A percentile compares a stretch with the other conserved stretches of the same genome.
These are phyloP conservation scores for Polydrusus cervinus DNA, from an alignment of 2,888 invertebrate genomes.

Conservation along the genomic window DNA sequence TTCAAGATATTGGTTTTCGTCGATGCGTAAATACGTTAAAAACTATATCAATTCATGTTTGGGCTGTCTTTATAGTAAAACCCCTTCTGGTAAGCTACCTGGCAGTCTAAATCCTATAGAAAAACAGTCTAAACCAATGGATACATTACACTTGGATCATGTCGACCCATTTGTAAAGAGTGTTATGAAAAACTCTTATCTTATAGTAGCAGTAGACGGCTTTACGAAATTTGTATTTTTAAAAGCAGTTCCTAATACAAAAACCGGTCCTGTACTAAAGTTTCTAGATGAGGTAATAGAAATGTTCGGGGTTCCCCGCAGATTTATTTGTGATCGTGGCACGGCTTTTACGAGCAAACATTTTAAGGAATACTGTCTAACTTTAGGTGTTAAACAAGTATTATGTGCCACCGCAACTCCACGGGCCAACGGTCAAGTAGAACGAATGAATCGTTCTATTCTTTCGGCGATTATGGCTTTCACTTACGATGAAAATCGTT, in stretches of 20 bases:
- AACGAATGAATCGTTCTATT: conserved; percentile 56
- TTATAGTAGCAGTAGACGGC: conserved; percentile 55
- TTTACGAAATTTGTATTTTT: conserved; percentile 57
- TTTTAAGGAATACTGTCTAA: conserved; percentile 52
- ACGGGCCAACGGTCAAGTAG: conserved; percentile 61
- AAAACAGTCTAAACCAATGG: no score
- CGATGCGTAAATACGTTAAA: conserved; percentile 59
- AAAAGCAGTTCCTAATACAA: conserved; percentile 50
- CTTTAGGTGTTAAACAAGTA: conserved; percentile 55
- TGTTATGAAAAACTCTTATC: not conserved
- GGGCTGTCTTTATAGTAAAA: conserved; percentile 63
- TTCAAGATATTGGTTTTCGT: conserved; percentile 59
- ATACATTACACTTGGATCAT: conserved; percentile 62
- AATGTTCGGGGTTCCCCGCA: no score
- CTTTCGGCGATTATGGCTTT: conserved; percentile 53
- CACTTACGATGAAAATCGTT: conserved; percentile 53
- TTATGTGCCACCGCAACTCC: conserved; percentile 59
- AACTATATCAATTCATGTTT: conserved; percentile 59
- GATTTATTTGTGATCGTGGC: conserved; percentile 57
- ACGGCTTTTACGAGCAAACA: conserved; percentile 56
- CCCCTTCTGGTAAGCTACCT: conserved; percentile 57
- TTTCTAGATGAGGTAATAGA: conserved; percentile 27
- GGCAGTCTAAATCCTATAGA: conserved; percentile 29
- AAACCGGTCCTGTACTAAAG: conserved; percentile 36
- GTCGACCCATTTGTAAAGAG: no score